phyloP scores from a whole-genome alignment of 2,797 vertebrate genomes.

The Pseudochaenichthys georgianus region DNA sequence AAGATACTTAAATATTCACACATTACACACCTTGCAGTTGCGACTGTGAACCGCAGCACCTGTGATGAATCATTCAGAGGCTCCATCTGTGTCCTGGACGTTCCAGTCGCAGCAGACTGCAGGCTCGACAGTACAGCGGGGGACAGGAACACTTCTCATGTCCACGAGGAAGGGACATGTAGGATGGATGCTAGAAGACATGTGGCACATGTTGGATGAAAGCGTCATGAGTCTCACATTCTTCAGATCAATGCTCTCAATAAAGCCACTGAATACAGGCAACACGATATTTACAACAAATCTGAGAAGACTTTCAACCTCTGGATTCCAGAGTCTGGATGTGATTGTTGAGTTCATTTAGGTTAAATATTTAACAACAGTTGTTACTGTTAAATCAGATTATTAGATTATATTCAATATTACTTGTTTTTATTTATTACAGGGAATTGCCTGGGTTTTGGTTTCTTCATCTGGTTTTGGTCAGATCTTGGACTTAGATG shows the following conservation, averaged over 20 bases:
- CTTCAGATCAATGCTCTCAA: slow-evolving; percentile 5
- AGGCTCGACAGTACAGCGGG: slow-evolving; percentile 21
- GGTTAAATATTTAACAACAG: not conserved
- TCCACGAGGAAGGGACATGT: slow-evolving; percentile 33
- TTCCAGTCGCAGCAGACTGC: slow-evolving; percentile 56
- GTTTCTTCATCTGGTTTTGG: slow-evolving; percentile 25
- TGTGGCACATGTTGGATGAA: slow-evolving; percentile 4
- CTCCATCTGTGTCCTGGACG: slow-evolving; percentile 72
- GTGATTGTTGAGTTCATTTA: not conserved
- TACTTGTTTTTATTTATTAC: slow-evolving; percentile 24
- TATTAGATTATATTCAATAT: slow-evolving; percentile 29
- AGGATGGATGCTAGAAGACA: slow-evolving; percentile 16
- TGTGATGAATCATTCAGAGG: slow-evolving; percentile 78
- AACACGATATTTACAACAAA: not conserved
- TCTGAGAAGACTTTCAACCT: no score
- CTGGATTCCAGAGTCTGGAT: no score
- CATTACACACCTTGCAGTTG: slow-evolving; percentile 58
- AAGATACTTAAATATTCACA: slow-evolving; percentile 62
- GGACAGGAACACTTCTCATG: slow-evolving; percentile 33
- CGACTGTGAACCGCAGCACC: slow-evolving; percentile 67
- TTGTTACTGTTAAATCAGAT: not conserved
- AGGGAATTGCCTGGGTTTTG: slow-evolving; percentile 23
- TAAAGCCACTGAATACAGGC: slow-evolving; percentile 4
- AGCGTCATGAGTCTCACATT: not conserved
- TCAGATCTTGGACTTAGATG: slow-evolving; percentile 31